Evolutionary conservation across 2,113 vertebrate species (phyloP), one percentile per base, ranked within the genome.

Genomic region (Verasper variegatus): DNA sequence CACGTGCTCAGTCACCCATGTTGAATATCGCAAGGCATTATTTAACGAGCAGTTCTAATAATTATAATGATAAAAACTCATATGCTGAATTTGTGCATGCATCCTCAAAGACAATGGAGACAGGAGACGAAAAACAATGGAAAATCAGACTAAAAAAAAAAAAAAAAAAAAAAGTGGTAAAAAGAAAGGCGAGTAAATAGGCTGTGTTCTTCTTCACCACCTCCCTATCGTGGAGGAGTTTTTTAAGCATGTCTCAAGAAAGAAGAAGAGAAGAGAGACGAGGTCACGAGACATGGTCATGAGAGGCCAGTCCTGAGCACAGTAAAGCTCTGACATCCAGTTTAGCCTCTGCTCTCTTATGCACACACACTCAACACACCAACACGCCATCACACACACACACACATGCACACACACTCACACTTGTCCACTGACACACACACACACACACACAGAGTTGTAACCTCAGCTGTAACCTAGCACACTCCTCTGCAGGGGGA

Each of bases 41-140:
- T 91, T 88, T 83, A 74, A 82, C 86, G 18, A 72, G 85, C 72
- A 80, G 86, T 82, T 85, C 56, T 74, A 83, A 89, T 86, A 66
- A 89, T 78, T 78, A 81, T 83, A 73, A 72, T 70, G 80, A 83
- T 67, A 77, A 84, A 82, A 86, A 69, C 76, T 81, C 80, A 85
- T 90, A 90, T 84, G 89, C 89, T 89, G 85, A 92, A 89, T 92
- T 92, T 91, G 81, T 92, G 92, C 91, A 92, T 93, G 91, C 88
- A 83, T 93, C 86, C 83, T 91, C 81, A 81, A 79, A 87, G 80
- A 84, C 78, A 37, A 80, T 59, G 74, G 80, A 83, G 81, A 82
- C 40, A 55, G 72, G 72, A 82, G 75, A 74, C 5, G 51, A 86
- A 57, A 70, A 71, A 54, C 40, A 75, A 49, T 49, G 74, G 45